These are phyloP conservation scores for Drosophila oshimai DNA, from an alignment of 1,140 invertebrate genomes.

Conservation along the genomic window DNA sequence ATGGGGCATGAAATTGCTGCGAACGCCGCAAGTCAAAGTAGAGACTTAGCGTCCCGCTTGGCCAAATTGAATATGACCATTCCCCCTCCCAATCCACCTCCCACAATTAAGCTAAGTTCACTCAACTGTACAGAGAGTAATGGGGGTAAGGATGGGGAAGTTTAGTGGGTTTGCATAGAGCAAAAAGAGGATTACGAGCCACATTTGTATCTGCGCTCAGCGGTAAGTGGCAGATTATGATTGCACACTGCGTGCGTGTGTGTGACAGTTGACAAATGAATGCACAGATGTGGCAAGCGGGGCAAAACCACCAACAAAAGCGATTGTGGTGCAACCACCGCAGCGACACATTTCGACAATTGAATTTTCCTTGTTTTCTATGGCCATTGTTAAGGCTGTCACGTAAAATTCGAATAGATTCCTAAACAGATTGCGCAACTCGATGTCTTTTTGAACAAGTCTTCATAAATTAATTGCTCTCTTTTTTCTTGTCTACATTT, in stretches of 20 bases:
- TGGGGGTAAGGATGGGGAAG: neutral
- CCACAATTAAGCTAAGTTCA: constrained; percentile 8
- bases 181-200: constrained; percentile 28
- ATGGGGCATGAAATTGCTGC: constrained; percentile 48
- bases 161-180: neutral
- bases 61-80: constrained; percentile 12
- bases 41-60: neutral
- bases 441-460: neutral
- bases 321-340: constrained; percentile 13
- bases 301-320: neutral
- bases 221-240: constrained; percentile 33
- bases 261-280: constrained; percentile 60
- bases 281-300: constrained; percentile 40
- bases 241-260: constrained; percentile 27
- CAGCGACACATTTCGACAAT: constrained; percentile 39
- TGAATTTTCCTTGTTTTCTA: constrained; percentile 25
- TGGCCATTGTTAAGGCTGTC: constrained; percentile 24
- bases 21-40: constrained; percentile 17
- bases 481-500: neutral
- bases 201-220: constrained; percentile 18
- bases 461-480: neutral
- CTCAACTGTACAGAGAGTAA: constrained; percentile 31
- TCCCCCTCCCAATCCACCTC: neutral
- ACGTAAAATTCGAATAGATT: constrained; percentile 16
- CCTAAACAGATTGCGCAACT: constrained; percentile 27